A percentile compares a stretch with the other conserved stretches of the same genome.
phyloP scores from a whole-genome alignment of 2,888 invertebrate genomes.

The Orthosia gracilis region DNA sequence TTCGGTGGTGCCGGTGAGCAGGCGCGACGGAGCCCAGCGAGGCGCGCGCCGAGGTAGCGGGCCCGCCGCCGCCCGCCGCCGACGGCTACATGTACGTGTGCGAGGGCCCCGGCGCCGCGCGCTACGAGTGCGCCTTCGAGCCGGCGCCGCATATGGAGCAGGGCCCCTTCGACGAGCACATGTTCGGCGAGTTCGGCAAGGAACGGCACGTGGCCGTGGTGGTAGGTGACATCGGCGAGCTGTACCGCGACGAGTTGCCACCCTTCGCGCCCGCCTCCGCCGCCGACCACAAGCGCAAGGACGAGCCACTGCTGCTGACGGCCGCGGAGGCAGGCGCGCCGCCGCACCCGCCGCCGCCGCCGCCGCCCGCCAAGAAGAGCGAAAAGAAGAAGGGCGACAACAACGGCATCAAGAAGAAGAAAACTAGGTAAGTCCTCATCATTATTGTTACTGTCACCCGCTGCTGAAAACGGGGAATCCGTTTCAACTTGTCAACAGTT shows the following conservation, averaged over 20 bases:
- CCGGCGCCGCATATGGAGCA: slow-evolving; percentile 92
- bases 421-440: slow-evolving; percentile 93
- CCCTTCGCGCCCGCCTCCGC: slow-evolving; percentile 73
- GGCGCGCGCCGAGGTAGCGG: slow-evolving; percentile 88
- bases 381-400: slow-evolving; percentile 96
- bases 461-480: too few species aligned
- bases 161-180: slow-evolving; percentile 94
- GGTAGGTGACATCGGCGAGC: slow-evolving; percentile 88
- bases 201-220: slow-evolving; percentile 88
- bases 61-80: slow-evolving; percentile 87
- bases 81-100: slow-evolving; percentile 89
- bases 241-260: slow-evolving; percentile 88
- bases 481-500: too few species aligned
- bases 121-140: slow-evolving; percentile 88
- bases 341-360: slow-evolving; percentile 80
- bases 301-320: slow-evolving; percentile 85
- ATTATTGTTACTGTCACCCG: background rate
- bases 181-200: slow-evolving; percentile 94
- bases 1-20: slow-evolving; percentile 70
- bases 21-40: slow-evolving; percentile 88
- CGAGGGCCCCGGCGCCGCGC: slow-evolving; percentile 78
- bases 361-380: slow-evolving; percentile 92
- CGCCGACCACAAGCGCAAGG: slow-evolving; percentile 83
- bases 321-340: slow-evolving; percentile 80
- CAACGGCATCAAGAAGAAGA: slow-evolving; percentile 97